Conservation (phyloP, 1,140 invertebrate species). For the Drosophila setifemur region DNA sequence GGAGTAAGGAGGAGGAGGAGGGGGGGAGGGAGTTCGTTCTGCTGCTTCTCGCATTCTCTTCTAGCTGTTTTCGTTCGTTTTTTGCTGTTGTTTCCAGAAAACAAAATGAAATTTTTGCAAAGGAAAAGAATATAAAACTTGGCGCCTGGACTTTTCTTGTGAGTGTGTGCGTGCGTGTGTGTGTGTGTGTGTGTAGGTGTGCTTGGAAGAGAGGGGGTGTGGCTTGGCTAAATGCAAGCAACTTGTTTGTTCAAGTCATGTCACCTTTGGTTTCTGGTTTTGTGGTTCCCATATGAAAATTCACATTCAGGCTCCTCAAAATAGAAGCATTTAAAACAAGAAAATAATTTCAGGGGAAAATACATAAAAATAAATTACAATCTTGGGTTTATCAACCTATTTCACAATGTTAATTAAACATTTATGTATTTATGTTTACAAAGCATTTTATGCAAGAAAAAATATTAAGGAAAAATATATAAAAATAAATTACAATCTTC, state of each 20-base stretch:
- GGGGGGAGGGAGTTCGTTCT: constrained; percentile 18
- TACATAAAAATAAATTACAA: not conserved
- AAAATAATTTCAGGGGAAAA: too few relatives aligned
- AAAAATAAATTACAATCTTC: too few relatives aligned
- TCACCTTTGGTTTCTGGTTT: constrained; percentile 27
- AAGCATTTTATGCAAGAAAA: too few relatives aligned
- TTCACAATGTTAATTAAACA: too few relatives aligned
- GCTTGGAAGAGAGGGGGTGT: constrained; percentile 8
- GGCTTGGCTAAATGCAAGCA: constrained; percentile 22
- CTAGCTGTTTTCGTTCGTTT: constrained; percentile 42
- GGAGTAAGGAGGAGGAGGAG: not conserved
- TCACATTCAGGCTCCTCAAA: constrained; percentile 2
- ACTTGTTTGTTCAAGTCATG: constrained; percentile 56
- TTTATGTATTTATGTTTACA: too few relatives aligned
- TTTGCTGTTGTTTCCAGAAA: constrained; percentile 58
- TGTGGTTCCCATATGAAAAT: constrained; percentile 37
- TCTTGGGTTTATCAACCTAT: too few relatives aligned
- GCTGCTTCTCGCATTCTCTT: constrained; percentile 18
- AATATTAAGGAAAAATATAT: too few relatives aligned
- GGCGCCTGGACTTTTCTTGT: constrained; percentile 35
- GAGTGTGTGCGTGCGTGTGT: not conserved
- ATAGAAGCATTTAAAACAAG: constrained; percentile 1
- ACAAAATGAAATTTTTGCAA: constrained; percentile 61
- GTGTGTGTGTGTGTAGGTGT: not conserved
- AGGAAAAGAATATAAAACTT: constrained; percentile 47